phyloP scores from a whole-genome alignment of 1,140 invertebrate genomes.

The Hypothenemus hampei region DNA sequence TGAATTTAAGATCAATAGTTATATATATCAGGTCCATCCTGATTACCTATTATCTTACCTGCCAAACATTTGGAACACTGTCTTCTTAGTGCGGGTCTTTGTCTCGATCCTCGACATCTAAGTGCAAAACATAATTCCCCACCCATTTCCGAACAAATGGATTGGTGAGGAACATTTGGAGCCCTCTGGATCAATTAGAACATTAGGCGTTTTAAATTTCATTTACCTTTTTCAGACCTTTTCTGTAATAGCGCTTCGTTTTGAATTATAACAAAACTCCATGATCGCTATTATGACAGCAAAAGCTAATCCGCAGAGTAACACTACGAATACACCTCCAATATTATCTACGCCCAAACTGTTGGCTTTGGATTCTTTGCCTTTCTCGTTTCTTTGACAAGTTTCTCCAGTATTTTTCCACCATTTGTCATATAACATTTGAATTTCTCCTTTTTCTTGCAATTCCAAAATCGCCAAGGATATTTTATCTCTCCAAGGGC shows the following conservation, averaged over 20 bases:
- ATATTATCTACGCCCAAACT: constrained; percentile 86
- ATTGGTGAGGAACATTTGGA: constrained; percentile 55
- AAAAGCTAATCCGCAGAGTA: constrained; percentile 64
- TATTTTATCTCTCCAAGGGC: constrained; percentile 91
- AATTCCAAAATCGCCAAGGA: constrained; percentile 91
- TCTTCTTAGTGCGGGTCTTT: constrained; percentile 56
- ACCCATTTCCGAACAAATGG: constrained; percentile 75
- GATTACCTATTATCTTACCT: background rate
- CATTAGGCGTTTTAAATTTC: too few relatives aligned
- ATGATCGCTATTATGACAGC: constrained; percentile 71
- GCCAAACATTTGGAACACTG: constrained; percentile 62
- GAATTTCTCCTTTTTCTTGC: constrained; percentile 92
- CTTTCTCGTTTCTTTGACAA: constrained; percentile 83
- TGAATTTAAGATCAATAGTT: too few relatives aligned
- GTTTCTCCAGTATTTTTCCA: constrained; percentile 94
- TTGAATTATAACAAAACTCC: constrained; percentile 79
- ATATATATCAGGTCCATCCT: too few relatives aligned
- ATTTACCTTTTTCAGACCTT: constrained; percentile 60
- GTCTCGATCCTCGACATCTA: constrained; percentile 63
- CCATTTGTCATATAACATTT: constrained; percentile 90
- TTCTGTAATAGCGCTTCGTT: constrained; percentile 61
- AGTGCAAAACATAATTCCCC: constrained; percentile 75
- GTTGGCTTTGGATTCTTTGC: constrained; percentile 69
- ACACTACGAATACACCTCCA: constrained; percentile 74
- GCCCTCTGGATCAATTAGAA: constrained; percentile 36